Conservation (phyloP, 2,888 invertebrate species). For the Athetis lepigone region DNA sequence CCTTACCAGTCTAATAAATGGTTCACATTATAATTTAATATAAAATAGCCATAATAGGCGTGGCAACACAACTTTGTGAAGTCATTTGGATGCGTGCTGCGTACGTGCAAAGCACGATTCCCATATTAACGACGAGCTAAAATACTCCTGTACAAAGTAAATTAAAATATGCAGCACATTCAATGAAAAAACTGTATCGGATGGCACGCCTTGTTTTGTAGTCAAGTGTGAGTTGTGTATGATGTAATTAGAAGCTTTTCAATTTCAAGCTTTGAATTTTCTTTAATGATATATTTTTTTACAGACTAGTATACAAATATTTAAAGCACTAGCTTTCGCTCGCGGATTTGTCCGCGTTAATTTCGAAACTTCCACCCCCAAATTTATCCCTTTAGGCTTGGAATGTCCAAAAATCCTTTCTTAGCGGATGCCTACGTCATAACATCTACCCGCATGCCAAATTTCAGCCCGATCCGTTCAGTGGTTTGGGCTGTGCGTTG, state of each 20-base stretch:
- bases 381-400: too few relatives aligned
- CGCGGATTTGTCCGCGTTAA: too few relatives aligned
- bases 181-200: slow-evolving; percentile 56
- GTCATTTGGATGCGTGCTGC: slow-evolving; percentile 54
- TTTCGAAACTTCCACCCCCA: too few relatives aligned
- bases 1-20: slow-evolving; percentile 39
- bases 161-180: slow-evolving; percentile 56
- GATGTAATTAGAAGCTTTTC: not conserved
- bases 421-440: too few relatives aligned
- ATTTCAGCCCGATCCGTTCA: too few relatives aligned
- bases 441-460: too few relatives aligned
- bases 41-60: slow-evolving; percentile 42
- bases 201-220: slow-evolving; percentile 35
- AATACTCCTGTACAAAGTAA: slow-evolving; percentile 55
- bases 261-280: not conserved
- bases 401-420: too few relatives aligned
- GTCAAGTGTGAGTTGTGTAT: slow-evolving; percentile 43
- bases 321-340: too few relatives aligned
- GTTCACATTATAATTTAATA: slow-evolving; percentile 45
- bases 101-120: slow-evolving; percentile 45
- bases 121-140: slow-evolving; percentile 50
- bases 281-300: too few relatives aligned
- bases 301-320: too few relatives aligned
- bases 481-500: too few relatives aligned
- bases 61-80: slow-evolving; percentile 50